Percentiles rank a stretch among this genome's conserved stretches.
Conservation (phyloP, 2,113 vertebrate genomes). For the Chunga burmeisteri region DNA sequence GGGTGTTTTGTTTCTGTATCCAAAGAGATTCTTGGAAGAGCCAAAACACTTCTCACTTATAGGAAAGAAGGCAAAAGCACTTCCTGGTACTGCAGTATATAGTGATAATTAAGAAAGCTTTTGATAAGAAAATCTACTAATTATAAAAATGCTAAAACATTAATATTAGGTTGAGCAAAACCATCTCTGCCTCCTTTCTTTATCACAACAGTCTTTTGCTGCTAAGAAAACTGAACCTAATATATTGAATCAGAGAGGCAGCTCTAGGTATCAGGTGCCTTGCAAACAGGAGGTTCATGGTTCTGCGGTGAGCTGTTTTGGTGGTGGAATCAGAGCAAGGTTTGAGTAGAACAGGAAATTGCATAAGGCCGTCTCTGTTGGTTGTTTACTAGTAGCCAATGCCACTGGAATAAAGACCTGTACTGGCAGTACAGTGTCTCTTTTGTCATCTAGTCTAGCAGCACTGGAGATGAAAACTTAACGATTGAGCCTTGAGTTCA, state of each 20-base stretch:
- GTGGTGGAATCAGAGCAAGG: background rate
- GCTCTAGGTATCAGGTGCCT: background rate
- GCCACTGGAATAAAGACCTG: conserved; percentile 54
- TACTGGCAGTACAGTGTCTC: conserved; percentile 37
- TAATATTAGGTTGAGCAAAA: background rate
- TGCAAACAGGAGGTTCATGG: background rate
- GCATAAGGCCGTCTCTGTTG: conserved; percentile 31
- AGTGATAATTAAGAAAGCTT: background rate
- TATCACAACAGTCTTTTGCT: background rate
- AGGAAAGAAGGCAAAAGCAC: background rate
- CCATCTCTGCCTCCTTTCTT: background rate
- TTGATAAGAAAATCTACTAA: background rate
- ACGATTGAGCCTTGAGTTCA: conserved; percentile 5
- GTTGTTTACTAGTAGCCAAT: conserved; percentile 21
- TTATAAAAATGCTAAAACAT: background rate
- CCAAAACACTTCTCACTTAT: background rate
- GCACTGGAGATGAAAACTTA: background rate
- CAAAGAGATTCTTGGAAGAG: background rate
- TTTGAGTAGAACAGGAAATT: conserved; percentile 4
- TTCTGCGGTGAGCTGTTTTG: background rate
- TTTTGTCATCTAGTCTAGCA: conserved; percentile 53
- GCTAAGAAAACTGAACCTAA: background rate
- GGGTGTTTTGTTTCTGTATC: background rate
- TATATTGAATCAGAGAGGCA: background rate
- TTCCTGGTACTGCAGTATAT: background rate